Percentiles rank a stretch among this genome's conserved stretches.
phyloP scores from a whole-genome alignment of 64 coral and sea anemone genomes.

The Stylophora pistillata region DNA sequence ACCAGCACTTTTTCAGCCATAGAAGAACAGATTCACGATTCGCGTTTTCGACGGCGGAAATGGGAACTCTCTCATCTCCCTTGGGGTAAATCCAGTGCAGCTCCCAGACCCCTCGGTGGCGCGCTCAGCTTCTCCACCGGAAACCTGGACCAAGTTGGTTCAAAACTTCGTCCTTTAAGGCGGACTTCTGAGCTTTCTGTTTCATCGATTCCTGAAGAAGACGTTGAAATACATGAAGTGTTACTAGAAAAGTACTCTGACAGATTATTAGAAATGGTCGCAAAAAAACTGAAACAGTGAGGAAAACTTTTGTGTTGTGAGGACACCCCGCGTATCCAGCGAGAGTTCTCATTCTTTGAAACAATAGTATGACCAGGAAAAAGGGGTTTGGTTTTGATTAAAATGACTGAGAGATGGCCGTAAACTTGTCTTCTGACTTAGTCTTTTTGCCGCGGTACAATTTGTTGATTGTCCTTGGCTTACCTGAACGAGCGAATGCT shows the following conservation, averaged over 20 bases:
- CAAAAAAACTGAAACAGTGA: slow-evolving; percentile 14
- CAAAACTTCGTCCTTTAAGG: not conserved
- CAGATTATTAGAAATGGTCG: slow-evolving; percentile 21
- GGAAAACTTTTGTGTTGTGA: no score
- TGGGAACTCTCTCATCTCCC: slow-evolving; percentile 35
- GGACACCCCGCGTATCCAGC: no score
- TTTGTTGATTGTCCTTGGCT: no score
- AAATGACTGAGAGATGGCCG: no score
- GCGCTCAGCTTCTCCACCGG: slow-evolving; percentile 27
- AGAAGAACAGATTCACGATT: slow-evolving; percentile 33
- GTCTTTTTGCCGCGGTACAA: no score
- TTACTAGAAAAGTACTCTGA: slow-evolving; percentile 21
- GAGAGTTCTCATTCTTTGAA: no score
- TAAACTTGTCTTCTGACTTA: no score
- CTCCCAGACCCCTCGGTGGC: slow-evolving; percentile 1
- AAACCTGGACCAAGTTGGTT: not conserved
- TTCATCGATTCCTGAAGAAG: slow-evolving; percentile 20
- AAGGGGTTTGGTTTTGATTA: no score
- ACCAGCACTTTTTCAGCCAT: slow-evolving; percentile 30
- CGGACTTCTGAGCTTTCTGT: slow-evolving; percentile 4
- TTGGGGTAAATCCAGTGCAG: not conserved
- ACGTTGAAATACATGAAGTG: slow-evolving; percentile 39
- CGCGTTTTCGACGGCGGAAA: slow-evolving; percentile 23
- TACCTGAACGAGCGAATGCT: no score
- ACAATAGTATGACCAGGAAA: no score